Conservation (phyloP, 2,888 invertebrate species). For the Tolmerus cingulatus region DNA sequence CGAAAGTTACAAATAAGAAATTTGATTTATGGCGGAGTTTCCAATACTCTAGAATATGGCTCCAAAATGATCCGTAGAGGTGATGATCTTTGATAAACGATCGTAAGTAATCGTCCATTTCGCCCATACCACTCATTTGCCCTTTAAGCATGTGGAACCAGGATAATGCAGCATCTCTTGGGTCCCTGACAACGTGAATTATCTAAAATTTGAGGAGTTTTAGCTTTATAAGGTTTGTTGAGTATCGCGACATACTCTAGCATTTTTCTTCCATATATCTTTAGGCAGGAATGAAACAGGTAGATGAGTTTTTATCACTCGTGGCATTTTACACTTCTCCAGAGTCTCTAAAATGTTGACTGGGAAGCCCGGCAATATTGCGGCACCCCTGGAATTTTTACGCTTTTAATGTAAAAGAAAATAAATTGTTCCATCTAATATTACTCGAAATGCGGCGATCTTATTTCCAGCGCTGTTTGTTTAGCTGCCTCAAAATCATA, state of each 20-base stretch:
- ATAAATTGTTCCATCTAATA: neutral
- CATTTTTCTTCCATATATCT: conserved; percentile 58
- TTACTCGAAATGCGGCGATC: conserved; percentile 60
- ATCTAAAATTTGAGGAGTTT: neutral
- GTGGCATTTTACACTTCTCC: conserved; percentile 53
- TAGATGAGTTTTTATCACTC: conserved; percentile 59
- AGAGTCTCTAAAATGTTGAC: neutral
- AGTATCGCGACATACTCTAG: conserved; percentile 52
- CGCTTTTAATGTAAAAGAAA: neutral
- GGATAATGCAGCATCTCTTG: neutral
- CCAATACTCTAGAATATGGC: conserved; percentile 2
- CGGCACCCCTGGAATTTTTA: neutral
- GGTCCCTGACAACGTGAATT: neutral
- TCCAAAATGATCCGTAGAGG: neutral
- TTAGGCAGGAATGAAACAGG: conserved; percentile 58
- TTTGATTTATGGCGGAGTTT: neutral
- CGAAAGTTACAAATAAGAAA: neutral
- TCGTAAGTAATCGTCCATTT: neutral
- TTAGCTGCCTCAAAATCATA: conserved; percentile 59
- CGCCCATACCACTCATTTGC: neutral
- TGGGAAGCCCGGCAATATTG: neutral
- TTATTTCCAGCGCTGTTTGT: conserved; percentile 54
- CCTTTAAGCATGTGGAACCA: neutral
- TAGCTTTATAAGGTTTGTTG: neutral
- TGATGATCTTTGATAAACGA: neutral